Conservation (phyloP, 2,797 vertebrate genomes). For the Gallinago stenura region DNA sequence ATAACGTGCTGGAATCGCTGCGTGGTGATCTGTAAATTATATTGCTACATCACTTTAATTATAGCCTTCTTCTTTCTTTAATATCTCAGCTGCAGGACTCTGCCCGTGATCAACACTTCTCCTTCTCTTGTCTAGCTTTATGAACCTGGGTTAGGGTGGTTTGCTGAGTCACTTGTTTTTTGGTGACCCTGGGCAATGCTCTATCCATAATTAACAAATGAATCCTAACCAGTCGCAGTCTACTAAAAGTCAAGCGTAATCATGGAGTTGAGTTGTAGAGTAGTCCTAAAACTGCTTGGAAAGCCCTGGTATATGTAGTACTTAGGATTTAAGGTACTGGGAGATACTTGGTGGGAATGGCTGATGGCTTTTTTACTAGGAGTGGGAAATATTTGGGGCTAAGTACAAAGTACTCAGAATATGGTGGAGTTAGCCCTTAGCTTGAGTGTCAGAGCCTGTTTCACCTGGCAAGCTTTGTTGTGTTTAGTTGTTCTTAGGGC, state of each 20-base stretch:
- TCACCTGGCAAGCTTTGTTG: neutral
- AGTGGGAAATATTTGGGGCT: neutral
- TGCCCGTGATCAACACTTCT: neutral
- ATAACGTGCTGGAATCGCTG: fast-evolving
- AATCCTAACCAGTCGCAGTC: neutral
- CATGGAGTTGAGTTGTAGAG: neutral
- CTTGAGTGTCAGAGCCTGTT: neutral
- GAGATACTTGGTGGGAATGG: neutral
- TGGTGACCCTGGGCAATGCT: neutral
- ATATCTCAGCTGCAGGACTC: neutral
- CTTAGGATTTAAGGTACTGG: neutral
- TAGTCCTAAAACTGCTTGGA: neutral
- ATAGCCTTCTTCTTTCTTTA: neutral
- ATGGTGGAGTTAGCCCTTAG: fast-evolving
- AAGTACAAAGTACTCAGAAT: neutral
- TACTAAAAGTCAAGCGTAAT: no score
- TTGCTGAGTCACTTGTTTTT: neutral
- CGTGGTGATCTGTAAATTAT: neutral
- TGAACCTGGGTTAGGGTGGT: neutral
- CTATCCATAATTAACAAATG: neutral
- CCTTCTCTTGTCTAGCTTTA: neutral
- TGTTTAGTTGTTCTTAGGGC: neutral
- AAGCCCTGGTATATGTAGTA: neutral
- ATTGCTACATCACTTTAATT: conserved; percentile 10
- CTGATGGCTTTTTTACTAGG: neutral